Evolutionary conservation across 64 coral and sea anemone species (phyloP).

Genomic region (Astreopora myriophthalma): DNA sequence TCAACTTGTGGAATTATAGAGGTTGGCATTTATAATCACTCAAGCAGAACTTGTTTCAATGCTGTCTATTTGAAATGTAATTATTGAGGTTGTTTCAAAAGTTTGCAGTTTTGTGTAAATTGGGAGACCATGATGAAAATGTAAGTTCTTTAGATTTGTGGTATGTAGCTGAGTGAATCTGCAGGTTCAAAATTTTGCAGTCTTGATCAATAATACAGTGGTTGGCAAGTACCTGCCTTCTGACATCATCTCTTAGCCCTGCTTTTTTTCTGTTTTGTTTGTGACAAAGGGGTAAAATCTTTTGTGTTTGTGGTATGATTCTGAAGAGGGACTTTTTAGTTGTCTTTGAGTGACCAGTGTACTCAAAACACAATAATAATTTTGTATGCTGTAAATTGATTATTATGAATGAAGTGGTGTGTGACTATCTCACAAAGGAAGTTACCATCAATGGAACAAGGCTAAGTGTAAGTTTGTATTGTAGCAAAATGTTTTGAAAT

Average conservation of each 20-base stretch:
- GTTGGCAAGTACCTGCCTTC: neutral
- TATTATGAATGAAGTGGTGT: constrained; percentile 58
- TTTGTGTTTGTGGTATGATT: neutral
- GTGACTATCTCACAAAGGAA: constrained; percentile 43
- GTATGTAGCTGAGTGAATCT: too few species aligned
- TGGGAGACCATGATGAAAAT: neutral
- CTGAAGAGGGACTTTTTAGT: neutral
- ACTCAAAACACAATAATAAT: neutral
- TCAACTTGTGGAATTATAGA: neutral
- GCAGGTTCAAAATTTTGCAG: neutral
- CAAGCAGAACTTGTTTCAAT: too few species aligned
- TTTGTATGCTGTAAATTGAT: neutral
- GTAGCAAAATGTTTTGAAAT: neutral
- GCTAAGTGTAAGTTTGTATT: constrained; percentile 26
- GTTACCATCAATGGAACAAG: constrained; percentile 52
- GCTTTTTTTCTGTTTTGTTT: neutral
- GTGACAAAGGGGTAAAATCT: neutral
- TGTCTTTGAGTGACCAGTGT: neutral
- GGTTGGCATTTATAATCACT: neutral
- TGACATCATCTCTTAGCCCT: constrained; percentile 19
- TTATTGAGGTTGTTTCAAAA: too few species aligned
- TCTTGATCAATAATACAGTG: constrained; percentile 8
- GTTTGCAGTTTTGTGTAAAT: neutral
- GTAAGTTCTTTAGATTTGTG: neutral
- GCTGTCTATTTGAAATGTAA: too few species aligned